Evolutionary conservation across 2,113 vertebrate genomes (phyloP).

Genomic region (Triplophysa tibetana): DNA sequence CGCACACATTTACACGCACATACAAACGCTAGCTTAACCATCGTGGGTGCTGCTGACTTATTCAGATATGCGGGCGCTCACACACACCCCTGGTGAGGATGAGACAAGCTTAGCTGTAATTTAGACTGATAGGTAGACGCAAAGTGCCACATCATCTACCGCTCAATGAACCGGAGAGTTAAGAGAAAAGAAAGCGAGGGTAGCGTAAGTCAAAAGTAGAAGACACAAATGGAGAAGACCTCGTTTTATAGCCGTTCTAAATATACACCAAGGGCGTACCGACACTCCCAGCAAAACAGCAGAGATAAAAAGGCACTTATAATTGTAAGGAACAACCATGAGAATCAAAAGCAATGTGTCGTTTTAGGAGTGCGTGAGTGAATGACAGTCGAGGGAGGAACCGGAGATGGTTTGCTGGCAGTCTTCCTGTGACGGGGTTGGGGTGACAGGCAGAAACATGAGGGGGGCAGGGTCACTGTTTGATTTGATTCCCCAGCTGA

Average conservation of each 20-base stretch:
- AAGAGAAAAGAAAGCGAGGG: constrained; percentile 10
- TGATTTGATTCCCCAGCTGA: constrained; percentile 47
- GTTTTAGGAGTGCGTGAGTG: constrained; percentile 8
- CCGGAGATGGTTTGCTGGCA: constrained; percentile 4
- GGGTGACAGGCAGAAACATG: constrained; percentile 28
- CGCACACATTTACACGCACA: not conserved
- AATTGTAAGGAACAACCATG: constrained; percentile 22
- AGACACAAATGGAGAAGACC: constrained; percentile 19
- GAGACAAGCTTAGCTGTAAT: constrained; percentile 56
- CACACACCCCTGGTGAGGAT: constrained; percentile 30
- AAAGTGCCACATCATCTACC: constrained; percentile 41
- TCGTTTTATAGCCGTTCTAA: constrained; percentile 30
- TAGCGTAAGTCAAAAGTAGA: constrained; percentile 4
- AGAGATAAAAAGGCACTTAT: constrained; percentile 21
- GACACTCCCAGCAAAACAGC: constrained; percentile 20
- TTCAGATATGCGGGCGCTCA: constrained; percentile 6
- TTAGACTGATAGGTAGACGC: constrained; percentile 57
- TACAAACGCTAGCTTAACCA: not conserved
- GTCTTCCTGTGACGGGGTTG: constrained; percentile 13
- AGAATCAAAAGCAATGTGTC: constrained; percentile 15
- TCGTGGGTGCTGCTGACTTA: not conserved
- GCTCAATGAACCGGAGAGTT: constrained; percentile 37
- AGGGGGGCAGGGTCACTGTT: constrained; percentile 39
- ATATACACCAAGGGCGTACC: constrained; percentile 24
- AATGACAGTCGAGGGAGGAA: constrained; percentile 15